A percentile compares a stretch with the other conserved stretches of the same genome.
Evolutionary conservation across 2,888 invertebrate species (phyloP).

Genomic region (Alviniconcha strummeri): DNA sequence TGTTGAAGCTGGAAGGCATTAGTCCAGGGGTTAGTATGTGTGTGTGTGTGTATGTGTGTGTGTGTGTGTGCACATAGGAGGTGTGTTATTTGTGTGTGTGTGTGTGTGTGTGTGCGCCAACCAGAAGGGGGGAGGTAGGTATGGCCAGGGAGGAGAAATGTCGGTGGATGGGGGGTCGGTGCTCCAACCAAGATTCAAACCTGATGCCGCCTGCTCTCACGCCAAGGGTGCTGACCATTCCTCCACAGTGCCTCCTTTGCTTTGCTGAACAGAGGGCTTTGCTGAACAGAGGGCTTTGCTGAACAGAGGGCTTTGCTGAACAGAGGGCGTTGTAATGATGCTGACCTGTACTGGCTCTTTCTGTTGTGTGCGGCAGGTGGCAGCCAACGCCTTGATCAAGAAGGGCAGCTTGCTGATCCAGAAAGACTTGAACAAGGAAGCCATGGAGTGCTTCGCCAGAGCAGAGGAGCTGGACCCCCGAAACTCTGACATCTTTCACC

Average conservation of each 20-base stretch:
- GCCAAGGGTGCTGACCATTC: too few species aligned
- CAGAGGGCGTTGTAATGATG: too few species aligned
- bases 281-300: too few species aligned
- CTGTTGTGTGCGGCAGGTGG: constrained; percentile 58
- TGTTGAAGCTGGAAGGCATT: constrained; percentile 42
- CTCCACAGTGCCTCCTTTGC: too few species aligned
- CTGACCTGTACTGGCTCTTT: too few species aligned
- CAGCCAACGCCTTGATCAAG: constrained; percentile 90
- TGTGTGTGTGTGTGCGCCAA: background rate
- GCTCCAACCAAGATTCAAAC: too few species aligned
- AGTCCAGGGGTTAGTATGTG: constrained; percentile 10
- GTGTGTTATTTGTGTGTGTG: constrained; percentile 30
- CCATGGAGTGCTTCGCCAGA: constrained; percentile 85
- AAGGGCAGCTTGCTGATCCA: constrained; percentile 90
- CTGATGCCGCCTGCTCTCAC: too few species aligned
- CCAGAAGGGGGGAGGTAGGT: too few species aligned
- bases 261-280: too few species aligned
- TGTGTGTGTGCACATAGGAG: background rate
- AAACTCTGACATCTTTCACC: constrained; percentile 93
- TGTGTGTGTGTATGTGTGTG: background rate
- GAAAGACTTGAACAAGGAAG: constrained; percentile 76
- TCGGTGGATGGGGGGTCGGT: too few species aligned
- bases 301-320: too few species aligned
- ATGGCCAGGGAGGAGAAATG: too few species aligned
- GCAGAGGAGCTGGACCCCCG: constrained; percentile 86